Evolutionary conservation across 2,888 invertebrate genomes (phyloP), one percentile per base, ranked within the genome.

Genomic region (Eulithis testata): DNA sequence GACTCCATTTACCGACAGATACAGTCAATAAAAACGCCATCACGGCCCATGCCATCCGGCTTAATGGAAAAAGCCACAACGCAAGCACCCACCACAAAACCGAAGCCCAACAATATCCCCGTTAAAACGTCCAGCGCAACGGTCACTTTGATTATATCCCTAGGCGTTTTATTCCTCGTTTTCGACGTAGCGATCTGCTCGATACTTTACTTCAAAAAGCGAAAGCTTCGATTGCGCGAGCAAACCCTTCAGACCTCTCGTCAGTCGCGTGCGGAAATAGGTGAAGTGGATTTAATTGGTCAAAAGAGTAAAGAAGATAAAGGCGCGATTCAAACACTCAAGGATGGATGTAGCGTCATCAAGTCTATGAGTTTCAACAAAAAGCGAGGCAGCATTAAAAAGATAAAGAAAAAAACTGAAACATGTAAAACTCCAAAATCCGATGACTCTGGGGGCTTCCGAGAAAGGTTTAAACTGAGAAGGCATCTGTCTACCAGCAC

Each of bases 401-500:
- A 94, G 57, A 87, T 88, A 53, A 92, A 93, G 78, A 90, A 94
- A 74, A 94, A 94, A 69, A 88, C 92, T 74, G 94, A 94, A 71
- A 78, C 87, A 71, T 83, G 94, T 83, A 90, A 95, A 86, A 92
- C 93, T n/a, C 92, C 93, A 0, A 94, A 94, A 75, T 93, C 93
- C 5, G 93, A 93, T 77, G 93, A 93, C 73, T 93, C 93, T 2
- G 93, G 93, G 11, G 93, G 94, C 51, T 95, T 95, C 73, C 91
- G 94, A 49, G 90, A 94, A 75, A 85, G 94, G 64, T 95, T 95
- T 76, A 95, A 95, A 81, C 86, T 96, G 37, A 94, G 95, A 21
- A 87, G 96, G 27, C 96, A 96, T 84, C 94, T 96, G 78, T 97
- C 97, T 6, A 95, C 94, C 5, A 97, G 97, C 69, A 97, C 97